Evolutionary conservation across 1,140 invertebrate genomes (phyloP), one percentile per base, ranked within the genome.

Genomic region (Formica exsecta): DNA sequence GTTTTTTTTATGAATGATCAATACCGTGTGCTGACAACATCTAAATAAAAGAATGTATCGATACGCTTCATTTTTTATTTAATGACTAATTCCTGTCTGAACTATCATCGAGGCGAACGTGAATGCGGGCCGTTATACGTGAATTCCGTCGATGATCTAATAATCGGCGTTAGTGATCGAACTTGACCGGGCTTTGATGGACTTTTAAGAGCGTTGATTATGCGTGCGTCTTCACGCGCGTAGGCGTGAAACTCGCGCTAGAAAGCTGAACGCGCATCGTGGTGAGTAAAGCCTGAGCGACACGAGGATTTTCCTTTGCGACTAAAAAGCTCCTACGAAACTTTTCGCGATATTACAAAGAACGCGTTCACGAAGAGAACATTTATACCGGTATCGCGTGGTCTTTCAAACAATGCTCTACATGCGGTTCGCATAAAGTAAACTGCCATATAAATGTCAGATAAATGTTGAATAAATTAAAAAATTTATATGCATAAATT

Each of bases 171-270:
- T 36, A 11, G 3, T 25, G 54, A 61, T 44, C 57, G 38, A 48
- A 59, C 13, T 51, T 13, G 48, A 51, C 48, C 16, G 3, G 19
- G 1, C 65, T 61, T 74, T 22, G 25, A 36, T 25, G 36, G 36
- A 73, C 70, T 76, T 83, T 81, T 73, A 59, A 73, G 65, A 25
- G 48, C n/a, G 22, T 25, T 25, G 62, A 86, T 87, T 71, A 73
- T 1, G 11, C 25, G 41, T 61, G 32, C 44, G 44, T 22, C 38
- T 70, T 64, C 36, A 38, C 85, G 29, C 22, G 59, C 44, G 83
- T 77, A 25, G 68, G 77, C 74, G 84, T 54, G 73, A 86, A 86
- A 59, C 76, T 74, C 76, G 81, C 59, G 87, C 84, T 89, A 89
- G 88, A 89, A 89, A 89, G 88, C 83, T 62, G 76, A 71, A 86